phyloP scores from a whole-genome alignment of 1,140 invertebrate genomes.

The Musca domestica region DNA sequence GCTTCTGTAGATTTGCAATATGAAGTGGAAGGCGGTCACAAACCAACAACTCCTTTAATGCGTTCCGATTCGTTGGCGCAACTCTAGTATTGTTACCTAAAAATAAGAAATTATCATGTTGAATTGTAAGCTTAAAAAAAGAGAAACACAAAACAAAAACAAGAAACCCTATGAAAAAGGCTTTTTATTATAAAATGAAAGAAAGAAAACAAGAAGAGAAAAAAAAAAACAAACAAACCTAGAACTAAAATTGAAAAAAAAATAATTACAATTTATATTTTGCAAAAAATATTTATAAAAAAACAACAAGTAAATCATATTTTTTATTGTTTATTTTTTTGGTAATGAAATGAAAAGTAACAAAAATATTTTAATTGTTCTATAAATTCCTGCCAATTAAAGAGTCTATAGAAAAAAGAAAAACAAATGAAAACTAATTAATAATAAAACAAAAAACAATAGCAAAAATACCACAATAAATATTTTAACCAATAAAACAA shows the following conservation, averaged over 20 bases:
- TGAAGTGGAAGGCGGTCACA: slow-evolving; percentile 71
- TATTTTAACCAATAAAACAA: not conserved
- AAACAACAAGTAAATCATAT: no score
- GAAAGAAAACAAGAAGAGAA: slow-evolving; percentile 8
- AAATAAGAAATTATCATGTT: slow-evolving; percentile 20
- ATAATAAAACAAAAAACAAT: no score
- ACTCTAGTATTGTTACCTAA: slow-evolving; percentile 57
- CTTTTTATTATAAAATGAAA: slow-evolving; percentile 26
- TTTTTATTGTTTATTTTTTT: not conserved
- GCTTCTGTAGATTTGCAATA: slow-evolving; percentile 74
- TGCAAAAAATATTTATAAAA: slow-evolving; percentile 5
- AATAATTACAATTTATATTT: no score
- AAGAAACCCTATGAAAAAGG: slow-evolving; percentile 1
- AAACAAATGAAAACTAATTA: no score
- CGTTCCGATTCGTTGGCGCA: slow-evolving; percentile 70
- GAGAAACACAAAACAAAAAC: slow-evolving; percentile 6
- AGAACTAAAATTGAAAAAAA: not conserved
- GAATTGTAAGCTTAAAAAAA: slow-evolving; percentile 25
- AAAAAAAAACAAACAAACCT: slow-evolving; percentile 7
- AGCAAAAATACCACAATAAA: no score
- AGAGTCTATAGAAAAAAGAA: no score
- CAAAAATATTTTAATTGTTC: no score
- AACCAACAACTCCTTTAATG: slow-evolving; percentile 74
- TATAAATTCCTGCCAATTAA: no score
- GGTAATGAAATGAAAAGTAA: no score